Evolutionary conservation across 2,888 invertebrate species (phyloP).

Genomic region (Oxyteleia sp.): DNA sequence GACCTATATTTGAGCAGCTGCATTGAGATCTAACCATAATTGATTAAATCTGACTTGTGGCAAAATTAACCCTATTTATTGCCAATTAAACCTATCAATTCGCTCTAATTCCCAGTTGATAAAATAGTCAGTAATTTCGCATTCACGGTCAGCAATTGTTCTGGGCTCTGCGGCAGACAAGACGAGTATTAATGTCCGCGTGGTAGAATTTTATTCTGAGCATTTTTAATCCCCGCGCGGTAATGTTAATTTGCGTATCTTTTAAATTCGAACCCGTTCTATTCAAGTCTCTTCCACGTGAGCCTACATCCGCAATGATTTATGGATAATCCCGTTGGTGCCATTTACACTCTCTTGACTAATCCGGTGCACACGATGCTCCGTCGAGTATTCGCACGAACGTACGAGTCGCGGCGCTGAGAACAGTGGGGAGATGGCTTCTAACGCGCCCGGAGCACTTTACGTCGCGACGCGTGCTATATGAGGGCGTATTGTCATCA

Average conservation of each 20-base stretch:
- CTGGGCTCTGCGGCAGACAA: neutral
- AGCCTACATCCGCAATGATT: conserved; percentile 77
- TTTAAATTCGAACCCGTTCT: conserved; percentile 43
- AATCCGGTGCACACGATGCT: no score
- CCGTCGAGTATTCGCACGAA: no score
- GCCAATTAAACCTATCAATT: no score
- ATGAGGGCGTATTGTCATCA: no score
- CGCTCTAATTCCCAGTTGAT: neutral
- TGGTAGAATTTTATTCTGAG: neutral
- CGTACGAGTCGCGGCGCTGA: no score
- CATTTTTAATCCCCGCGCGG: neutral
- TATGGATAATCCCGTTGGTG: conserved; percentile 79
- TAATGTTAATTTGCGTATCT: conserved; percentile 38
- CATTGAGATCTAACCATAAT: no score
- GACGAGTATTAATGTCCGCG: neutral
- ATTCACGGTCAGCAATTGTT: neutral
- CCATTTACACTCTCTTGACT: conserved; percentile 82
- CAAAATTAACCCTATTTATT: no score
- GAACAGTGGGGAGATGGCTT: no score
- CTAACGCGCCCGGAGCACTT: no score
- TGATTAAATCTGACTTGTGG: no score
- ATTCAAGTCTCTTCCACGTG: conserved; percentile 53
- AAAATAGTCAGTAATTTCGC: neutral
- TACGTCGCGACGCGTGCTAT: no score
- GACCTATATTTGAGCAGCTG: no score